Conservation (phyloP, 2,113 vertebrate species). For the Trematomus loennbergii region DNA sequence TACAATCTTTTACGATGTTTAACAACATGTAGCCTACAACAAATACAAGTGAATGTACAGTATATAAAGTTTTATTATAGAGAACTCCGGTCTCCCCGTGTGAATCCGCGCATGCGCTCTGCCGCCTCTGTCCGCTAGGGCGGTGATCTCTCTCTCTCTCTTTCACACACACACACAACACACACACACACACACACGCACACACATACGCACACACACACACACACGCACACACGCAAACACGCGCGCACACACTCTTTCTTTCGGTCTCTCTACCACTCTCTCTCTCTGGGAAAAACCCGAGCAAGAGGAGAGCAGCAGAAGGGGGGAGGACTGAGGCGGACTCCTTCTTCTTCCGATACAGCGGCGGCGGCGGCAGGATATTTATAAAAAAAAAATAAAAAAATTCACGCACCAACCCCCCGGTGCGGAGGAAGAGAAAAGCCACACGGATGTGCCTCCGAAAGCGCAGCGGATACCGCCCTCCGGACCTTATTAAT, state of each 20-base stretch:
- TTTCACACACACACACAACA: too few relatives aligned
- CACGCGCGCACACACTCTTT: neutral
- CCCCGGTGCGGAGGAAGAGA: slow-evolving; percentile 31
- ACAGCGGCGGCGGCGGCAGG: slow-evolving; percentile 22
- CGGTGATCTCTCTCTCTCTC: slow-evolving; percentile 75
- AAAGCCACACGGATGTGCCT: slow-evolving; percentile 85
- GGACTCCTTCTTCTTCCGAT: slow-evolving; percentile 47
- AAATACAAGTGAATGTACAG: neutral
- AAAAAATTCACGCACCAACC: slow-evolving; percentile 17
- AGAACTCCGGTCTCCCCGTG: slow-evolving; percentile 54
- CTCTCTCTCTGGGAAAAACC: slow-evolving; percentile 70
- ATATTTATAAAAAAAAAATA: slow-evolving; percentile 41
- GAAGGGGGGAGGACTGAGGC: slow-evolving; percentile 51
- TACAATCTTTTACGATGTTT: neutral
- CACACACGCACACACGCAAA: too few relatives aligned
- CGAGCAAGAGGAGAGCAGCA: slow-evolving; percentile 61
- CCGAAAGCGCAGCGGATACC: slow-evolving; percentile 84
- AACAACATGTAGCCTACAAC: neutral
- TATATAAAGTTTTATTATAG: slow-evolving; percentile 17
- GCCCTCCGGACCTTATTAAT: slow-evolving; percentile 83
- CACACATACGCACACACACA: too few relatives aligned
- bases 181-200: too few relatives aligned
- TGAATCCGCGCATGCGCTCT: slow-evolving; percentile 85
- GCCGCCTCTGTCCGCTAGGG: slow-evolving; percentile 74
- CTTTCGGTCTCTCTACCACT: slow-evolving; percentile 6